phyloP scores from a whole-genome alignment of 2,888 invertebrate species.

The Brachycybe producta region DNA sequence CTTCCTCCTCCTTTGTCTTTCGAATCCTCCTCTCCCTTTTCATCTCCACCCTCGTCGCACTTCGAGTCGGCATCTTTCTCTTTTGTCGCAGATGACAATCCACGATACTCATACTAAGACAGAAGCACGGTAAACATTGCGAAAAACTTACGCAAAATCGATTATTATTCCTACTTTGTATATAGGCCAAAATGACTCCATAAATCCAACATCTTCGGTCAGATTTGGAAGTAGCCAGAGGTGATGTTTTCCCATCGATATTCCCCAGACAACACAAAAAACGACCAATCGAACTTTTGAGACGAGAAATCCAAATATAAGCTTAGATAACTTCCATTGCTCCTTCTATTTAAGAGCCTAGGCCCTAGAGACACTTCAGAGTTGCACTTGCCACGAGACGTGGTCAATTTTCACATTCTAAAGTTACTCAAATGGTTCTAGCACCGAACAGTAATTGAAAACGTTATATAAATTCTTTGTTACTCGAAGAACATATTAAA shows the following conservation, averaged over 20 bases:
- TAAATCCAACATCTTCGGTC: conserved; percentile 96
- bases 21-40: conserved; percentile 24
- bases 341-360: too few species aligned
- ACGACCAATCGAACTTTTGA: conserved; percentile 62
- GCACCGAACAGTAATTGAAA: too few species aligned
- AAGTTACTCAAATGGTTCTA: too few species aligned
- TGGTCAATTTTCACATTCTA: too few species aligned
- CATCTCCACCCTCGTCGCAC: conserved; percentile 21
- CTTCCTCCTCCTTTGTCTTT: too few species aligned
- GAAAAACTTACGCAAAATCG: neutral
- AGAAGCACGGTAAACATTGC: neutral
- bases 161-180: conserved; percentile 52
- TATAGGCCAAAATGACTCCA: conserved; percentile 95
- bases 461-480: too few species aligned
- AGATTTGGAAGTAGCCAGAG: conserved; percentile 98
- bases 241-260: conserved; percentile 78
- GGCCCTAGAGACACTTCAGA: too few species aligned
- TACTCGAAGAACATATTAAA: too few species aligned
- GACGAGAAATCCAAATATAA: conserved; percentile 12
- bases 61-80: conserved; percentile 28
- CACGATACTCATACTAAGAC: conserved; percentile 59
- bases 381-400: too few species aligned
- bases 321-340: neutral
- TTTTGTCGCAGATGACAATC: conserved; percentile 30
- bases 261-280: conserved; percentile 79